Evolutionary conservation across 2,113 vertebrate species (phyloP), one percentile per base, ranked within the genome.

Genomic region (Bubo bubo): DNA sequence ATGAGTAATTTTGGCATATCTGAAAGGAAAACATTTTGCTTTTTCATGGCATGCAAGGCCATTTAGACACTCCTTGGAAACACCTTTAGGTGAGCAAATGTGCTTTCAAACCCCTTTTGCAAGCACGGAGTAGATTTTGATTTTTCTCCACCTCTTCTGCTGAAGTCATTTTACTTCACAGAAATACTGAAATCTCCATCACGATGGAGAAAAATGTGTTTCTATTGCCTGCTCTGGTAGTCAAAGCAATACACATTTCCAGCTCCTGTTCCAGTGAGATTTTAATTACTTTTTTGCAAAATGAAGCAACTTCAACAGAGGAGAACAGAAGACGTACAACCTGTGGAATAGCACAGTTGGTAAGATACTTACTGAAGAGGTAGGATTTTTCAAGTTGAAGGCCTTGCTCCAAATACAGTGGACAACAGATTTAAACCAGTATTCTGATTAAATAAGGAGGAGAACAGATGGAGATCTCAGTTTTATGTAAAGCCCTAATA

Each of bases 81-180:
- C 8, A 49, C 6, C 19, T 72, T 7, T 35, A 15, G 22, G 39
- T 37, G 17, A 93, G 34, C 19, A 93, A 77, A 64, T 8, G 27
- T 30, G 17, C 60, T 60, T 32, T 82, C 52, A 79, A 77, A 34
- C 10, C 3, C 15, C 23, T 6, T 27, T 30, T 34, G 7, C 81
- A 79, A 66, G 56, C 18, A 74, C 14, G 26, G 18, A 85, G 20
- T 15, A 79, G 37, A 60, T 79, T 90, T 85, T 28, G 9, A 23
- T 45, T 94, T 82, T 92, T 73, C 74, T 88, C 74, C 39, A 58
- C 53, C 43, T 93, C 66, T 86, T 66, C 87, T 92, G 88, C 14
- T 95, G 90, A 95, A 96, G 71, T 73, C 2, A 86, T 94, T 94
- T 86, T 60, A 73, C 35, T 79, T 76, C 68, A 79, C 1, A 92